Conservation (phyloP, 2,797 vertebrate species). For the Taenioides sp. region DNA sequence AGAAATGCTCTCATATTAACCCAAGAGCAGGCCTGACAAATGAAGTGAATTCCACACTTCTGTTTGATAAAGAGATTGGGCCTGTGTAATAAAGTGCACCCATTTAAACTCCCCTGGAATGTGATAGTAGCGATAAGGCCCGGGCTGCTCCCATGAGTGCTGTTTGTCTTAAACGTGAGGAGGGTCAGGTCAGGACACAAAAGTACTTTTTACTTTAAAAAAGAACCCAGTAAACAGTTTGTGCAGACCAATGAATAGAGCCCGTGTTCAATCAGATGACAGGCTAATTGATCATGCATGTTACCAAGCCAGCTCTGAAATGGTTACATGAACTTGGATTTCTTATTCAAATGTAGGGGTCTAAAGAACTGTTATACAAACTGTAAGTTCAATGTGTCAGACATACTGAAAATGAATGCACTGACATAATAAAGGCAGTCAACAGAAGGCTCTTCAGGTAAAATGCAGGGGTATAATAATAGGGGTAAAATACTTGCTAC, state of each 20-base stretch:
- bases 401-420: too few relatives aligned
- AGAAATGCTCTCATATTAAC: not conserved
- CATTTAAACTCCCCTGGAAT: not conserved
- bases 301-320: too few relatives aligned
- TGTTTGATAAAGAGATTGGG: not conserved
- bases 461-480: too few relatives aligned
- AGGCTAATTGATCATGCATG: not conserved
- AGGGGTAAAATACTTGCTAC: too few relatives aligned
- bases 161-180: not conserved
- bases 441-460: too few relatives aligned
- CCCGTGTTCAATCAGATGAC: not conserved
- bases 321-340: too few relatives aligned
- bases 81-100: not conserved
- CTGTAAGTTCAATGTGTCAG: too few relatives aligned
- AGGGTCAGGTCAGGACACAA: not conserved
- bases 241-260: not conserved
- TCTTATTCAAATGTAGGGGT: too few relatives aligned
- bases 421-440: too few relatives aligned
- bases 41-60: not conserved
- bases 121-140: not conserved
- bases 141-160: not conserved
- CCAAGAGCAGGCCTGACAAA: not conserved
- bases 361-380: too few relatives aligned
- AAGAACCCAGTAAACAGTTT: not conserved
- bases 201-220: not conserved